Evolutionary conservation across 2,113 vertebrate genomes (phyloP).

Genomic region (Phycodurus eques): DNA sequence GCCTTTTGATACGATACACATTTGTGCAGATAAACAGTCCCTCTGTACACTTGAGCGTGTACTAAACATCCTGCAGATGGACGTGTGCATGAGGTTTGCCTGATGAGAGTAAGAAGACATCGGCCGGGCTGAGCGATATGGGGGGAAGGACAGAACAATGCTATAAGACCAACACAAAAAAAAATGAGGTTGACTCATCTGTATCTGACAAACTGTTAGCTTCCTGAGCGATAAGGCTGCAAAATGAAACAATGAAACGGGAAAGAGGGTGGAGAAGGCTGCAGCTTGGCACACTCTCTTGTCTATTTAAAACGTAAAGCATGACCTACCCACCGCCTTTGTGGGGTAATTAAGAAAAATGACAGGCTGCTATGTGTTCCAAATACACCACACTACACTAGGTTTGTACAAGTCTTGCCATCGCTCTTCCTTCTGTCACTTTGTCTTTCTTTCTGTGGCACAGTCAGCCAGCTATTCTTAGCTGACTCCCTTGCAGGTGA

Average conservation of each 20-base stretch:
- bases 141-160: constrained; percentile 66
- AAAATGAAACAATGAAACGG: constrained; percentile 51
- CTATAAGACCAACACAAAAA: background rate
- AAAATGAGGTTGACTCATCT: constrained; percentile 35
- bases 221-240: constrained; percentile 46
- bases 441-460: constrained; percentile 3
- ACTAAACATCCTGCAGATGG: constrained; percentile 56
- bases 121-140: background rate
- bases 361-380: constrained; percentile 10
- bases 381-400: constrained; percentile 7
- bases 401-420: constrained; percentile 28
- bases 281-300: constrained; percentile 8
- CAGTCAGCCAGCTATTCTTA: constrained; percentile 54
- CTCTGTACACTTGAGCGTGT: constrained; percentile 30
- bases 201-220: constrained; percentile 51
- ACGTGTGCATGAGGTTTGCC: constrained; percentile 42
- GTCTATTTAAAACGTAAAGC: constrained; percentile 43
- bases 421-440: constrained; percentile 19
- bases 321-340: constrained; percentile 37
- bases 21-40: constrained; percentile 39
- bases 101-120: constrained; percentile 6
- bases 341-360: constrained; percentile 30
- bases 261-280: constrained; percentile 33
- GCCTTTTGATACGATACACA: constrained; percentile 21
- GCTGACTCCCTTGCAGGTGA: constrained; percentile 55